These are phyloP conservation scores for Lasioglossum villosulum DNA, from an alignment of 2,888 invertebrate genomes.

Conservation along the genomic window DNA sequence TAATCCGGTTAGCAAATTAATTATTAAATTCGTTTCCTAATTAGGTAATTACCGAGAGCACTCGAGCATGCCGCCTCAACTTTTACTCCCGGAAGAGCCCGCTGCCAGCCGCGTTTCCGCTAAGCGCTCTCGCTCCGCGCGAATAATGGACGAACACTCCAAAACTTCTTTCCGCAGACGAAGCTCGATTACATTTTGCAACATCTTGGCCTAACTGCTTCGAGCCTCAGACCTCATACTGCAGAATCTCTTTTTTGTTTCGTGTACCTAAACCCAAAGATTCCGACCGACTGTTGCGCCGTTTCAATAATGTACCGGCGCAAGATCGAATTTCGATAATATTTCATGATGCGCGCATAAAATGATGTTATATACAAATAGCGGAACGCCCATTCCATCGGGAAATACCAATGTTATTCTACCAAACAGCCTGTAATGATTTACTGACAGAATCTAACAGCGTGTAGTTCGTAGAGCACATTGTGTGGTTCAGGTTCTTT, in stretches of 20 bases:
- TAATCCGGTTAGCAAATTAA: conserved; percentile 67
- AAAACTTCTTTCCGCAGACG: conserved; percentile 9
- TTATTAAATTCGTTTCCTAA: conserved; percentile 71
- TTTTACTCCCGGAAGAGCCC: conserved; percentile 37
- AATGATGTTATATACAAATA: neutral
- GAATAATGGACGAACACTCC: conserved; percentile 24
- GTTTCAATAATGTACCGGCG: neutral
- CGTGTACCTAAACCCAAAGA: neutral
- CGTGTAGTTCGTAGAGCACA: neutral
- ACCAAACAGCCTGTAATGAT: neutral
- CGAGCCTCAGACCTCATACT: neutral
- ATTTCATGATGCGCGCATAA: neutral
- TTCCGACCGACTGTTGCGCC: neutral
- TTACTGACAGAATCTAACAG: neutral
- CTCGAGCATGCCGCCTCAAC: conserved; percentile 53
- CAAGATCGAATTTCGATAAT: neutral
- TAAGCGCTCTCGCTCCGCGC: neutral
- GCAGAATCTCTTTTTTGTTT: neutral
- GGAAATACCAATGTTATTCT: neutral
- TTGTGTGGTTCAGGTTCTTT: neutral
- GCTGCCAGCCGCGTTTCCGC: conserved; percentile 23
- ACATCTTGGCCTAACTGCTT: conserved; percentile 14
- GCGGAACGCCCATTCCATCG: neutral
- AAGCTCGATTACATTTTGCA: neutral
- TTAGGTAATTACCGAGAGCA: conserved; percentile 68